Base-by-base conservation (phyloP, 2,113 vertebrate genomes). In the Pagrus major region DNA sequence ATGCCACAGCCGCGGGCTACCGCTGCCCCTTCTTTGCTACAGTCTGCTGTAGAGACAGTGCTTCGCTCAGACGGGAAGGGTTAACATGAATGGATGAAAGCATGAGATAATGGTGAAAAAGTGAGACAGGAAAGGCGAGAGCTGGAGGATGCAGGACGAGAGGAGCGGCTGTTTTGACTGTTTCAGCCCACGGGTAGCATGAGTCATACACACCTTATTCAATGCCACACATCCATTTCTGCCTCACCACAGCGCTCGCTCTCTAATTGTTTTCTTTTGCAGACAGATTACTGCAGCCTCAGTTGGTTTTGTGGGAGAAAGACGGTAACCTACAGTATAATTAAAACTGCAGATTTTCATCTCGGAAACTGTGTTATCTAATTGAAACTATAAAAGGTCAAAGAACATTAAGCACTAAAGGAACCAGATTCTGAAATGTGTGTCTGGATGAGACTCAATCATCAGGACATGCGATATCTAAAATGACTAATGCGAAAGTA, bases 191-290 rank as follows among this genome's bases (percentile, higher is more conserved):
- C 67, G n/a, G 44, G 31, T 21, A 49, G 68, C 67, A 90, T 91
- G 88, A 93, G 73, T 89, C 90, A 89, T 72, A 52, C 70, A 42
- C 84, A 85, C 76, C 84, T 85, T 72, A 29, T 73, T 86, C 60
- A 81, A 47, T 75, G 56, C 81, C 67, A 59, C 85, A 83, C 56
- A 80, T 55, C 21, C 52, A 82, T 41, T 35, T 55, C 59, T 64
- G 74, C 60, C 35, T 72, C 70, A 46, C 47, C 9, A 18, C 68
- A 46, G 71, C 46, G 18, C 5, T 71, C 14, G 1, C 29, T 51
- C 54, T 70, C 25, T 85, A 83, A 90, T 80, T 84, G 73, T 76
- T 88, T 84, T 75, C 41, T 56, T 58, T 41, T n/a, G n/a, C 59
- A 61, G 35, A 71, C 51, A 55, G 71, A 86, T 69, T 4, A 58